Base-by-base conservation (phyloP, 2,888 invertebrate genomes). In the Encarsia formosa region DNA sequence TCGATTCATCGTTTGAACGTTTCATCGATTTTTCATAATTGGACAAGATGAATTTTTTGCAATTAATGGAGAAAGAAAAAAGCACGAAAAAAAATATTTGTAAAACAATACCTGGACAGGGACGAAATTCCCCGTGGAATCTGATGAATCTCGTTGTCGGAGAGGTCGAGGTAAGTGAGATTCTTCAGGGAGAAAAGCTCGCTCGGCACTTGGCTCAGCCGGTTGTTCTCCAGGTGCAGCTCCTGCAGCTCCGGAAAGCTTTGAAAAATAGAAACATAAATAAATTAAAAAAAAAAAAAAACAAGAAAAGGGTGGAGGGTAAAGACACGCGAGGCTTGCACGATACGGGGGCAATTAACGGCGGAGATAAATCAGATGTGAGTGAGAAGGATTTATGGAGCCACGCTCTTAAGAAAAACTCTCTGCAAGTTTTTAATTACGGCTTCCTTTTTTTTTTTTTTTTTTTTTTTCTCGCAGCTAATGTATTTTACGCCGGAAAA, bases 131-230 rank as follows among this genome's bases (percentile, higher is more conserved):
- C 85, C 39, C 78, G 73, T 0, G 87, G 85, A 51, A 87, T 70
- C 54, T 80, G 79, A 47, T 79, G 71, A 59, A 88, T 78, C 60
- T 78, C 78, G 68, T 88, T 88, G 65, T 85, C 81, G 41, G 85
- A 83, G 58, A 87, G 74, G 69, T 87, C 85, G 49, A 88, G 77
- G 52, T 80, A 79, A 32, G 81, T 81, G 56, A 87, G 74, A 2
- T 80, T 76, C n/a, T 75, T 74, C 54, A 87, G 73, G 47, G 79
- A 76, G 65, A 84, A 77, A 49, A 84, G 72, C 61, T 82, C 82
- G 20, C 73, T 68, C 0, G 87, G 87, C 55, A 87, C 73, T 24
- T 76, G 69, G 43, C 77, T 75, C 45, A 87, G 78, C 16, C 78
- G 77, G 68, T 86, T 87, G 53, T 75, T 68, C 57, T 75, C 73